Evolutionary conservation across 2,797 vertebrate genomes (phyloP).

Genomic region (Lemur catta): DNA sequence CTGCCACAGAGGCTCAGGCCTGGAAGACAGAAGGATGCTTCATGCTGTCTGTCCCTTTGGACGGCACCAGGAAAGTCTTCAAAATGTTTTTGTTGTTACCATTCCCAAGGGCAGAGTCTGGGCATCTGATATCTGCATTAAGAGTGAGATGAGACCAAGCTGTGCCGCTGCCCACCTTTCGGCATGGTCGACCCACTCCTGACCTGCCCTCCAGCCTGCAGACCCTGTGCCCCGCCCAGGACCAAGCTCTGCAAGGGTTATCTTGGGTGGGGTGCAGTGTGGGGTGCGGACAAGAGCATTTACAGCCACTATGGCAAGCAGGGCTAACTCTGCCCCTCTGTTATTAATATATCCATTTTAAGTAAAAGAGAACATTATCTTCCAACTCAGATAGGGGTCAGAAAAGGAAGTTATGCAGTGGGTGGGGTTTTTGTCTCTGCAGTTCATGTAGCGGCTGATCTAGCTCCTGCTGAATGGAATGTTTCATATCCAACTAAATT

Average conservation of each 20-base stretch:
- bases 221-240: fast-evolving
- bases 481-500: neutral
- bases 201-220: fast-evolving
- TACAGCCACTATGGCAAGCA: fast-evolving
- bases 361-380: neutral
- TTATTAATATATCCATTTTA: neutral
- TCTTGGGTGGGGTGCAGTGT: too few species aligned
- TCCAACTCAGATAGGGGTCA: too few species aligned
- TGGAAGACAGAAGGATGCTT: neutral
- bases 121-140: neutral
- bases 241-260: neutral
- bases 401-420: neutral
- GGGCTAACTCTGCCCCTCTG: neutral
- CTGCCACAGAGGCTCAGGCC: neutral
- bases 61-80: neutral
- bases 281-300: too few species aligned
- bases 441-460: neutral
- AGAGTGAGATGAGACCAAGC: fast-evolving
- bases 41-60: fast-evolving
- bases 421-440: neutral
- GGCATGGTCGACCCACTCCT: neutral
- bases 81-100: fast-evolving
- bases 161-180: fast-evolving
- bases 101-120: neutral
- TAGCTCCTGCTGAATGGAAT: neutral